Percentiles rank a stretch among this genome's conserved stretches.
Evolutionary conservation across 2,888 invertebrate species (phyloP).

Genomic region (Sinodicranocentrus sp.): DNA sequence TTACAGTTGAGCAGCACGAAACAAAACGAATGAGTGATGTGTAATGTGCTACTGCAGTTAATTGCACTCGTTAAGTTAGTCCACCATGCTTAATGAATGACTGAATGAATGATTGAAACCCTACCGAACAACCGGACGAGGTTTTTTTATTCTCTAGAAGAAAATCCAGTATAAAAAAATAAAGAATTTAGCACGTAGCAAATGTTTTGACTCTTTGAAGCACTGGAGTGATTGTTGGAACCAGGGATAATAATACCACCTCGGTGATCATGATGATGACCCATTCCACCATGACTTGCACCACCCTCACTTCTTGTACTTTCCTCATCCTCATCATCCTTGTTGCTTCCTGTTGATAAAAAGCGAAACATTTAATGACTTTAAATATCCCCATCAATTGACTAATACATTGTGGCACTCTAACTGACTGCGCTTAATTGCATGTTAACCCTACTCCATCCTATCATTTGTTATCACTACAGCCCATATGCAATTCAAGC

Average conservation of each 20-base stretch:
- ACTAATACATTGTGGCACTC: no score
- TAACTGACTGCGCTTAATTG: no score
- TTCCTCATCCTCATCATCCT: slow-evolving; percentile 75
- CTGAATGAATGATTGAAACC: slow-evolving; percentile 3
- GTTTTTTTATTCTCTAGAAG: no score
- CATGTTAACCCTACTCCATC: no score
- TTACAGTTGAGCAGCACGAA: slow-evolving; percentile 26
- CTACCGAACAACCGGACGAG: background rate
- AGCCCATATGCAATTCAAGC: background rate
- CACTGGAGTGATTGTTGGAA: slow-evolving; percentile 72
- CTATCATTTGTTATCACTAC: no score
- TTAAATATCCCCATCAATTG: no score
- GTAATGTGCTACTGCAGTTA: slow-evolving; percentile 22
- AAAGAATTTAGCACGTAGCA: background rate
- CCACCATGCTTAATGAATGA: background rate
- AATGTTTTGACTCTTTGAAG: slow-evolving; percentile 92
- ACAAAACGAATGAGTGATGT: slow-evolving; percentile 13
- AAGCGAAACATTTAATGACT: background rate
- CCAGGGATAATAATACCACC: slow-evolving; percentile 73
- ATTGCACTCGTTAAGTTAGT: slow-evolving; percentile 16
- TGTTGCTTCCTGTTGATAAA: slow-evolving; percentile 71
- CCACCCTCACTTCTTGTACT: slow-evolving; percentile 76
- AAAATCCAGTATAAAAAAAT: slow-evolving; percentile 6
- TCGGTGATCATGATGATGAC: slow-evolving; percentile 71
- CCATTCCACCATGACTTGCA: slow-evolving; percentile 64